Base-by-base conservation (phyloP, 2,113 vertebrate genomes). In the Thalassoma bifasciatum region DNA sequence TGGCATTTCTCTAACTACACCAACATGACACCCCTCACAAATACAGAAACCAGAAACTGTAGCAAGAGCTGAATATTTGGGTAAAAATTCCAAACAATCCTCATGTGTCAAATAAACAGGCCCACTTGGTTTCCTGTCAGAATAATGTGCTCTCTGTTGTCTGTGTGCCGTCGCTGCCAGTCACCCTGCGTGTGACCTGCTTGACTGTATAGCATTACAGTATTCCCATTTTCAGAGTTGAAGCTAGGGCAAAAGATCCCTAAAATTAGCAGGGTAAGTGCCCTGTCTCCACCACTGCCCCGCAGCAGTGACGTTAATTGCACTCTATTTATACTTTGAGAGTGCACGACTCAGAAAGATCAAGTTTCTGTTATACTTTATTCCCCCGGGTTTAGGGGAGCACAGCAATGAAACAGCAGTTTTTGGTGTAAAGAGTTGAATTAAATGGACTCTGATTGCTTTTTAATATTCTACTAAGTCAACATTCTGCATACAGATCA, bases 301-400 rank as follows among this genome's bases (percentile, higher is more conserved):
- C 10, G 85, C 75, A 88, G 89, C 85, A 79, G 86, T 91, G 90
- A 92, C 90, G 84, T 87, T 92, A 84, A 92, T 82, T 90, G 66
- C 85, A 49, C 63, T 69, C 90, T 93, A 94, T 94, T 94, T 94
- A 88, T 93, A 94, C 75, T 71, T 77, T 53, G 79, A 78, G 83
- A 81, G 84, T 64, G 59, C 76, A 49, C 72, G 83, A 89, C 74
- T 74, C 62, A 30, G 81, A 86, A 91, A 90, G 91, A 93, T 94
- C 92, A 83, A 46, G 90, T 93, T 92, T 91, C 93, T 85, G 78
- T 83, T 79, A 63, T 79, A 75, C 72, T 87, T 90, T 82, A 87
- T 87, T 82, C 79, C 53, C 75, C 66, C 8, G 1, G n/a, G 69
- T 84, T 74, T 23, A 80, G 60, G 50, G 13, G 71, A 79, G 74